phyloP scores from a whole-genome alignment of 2,113 vertebrate genomes.

The Plecotus auritus region DNA sequence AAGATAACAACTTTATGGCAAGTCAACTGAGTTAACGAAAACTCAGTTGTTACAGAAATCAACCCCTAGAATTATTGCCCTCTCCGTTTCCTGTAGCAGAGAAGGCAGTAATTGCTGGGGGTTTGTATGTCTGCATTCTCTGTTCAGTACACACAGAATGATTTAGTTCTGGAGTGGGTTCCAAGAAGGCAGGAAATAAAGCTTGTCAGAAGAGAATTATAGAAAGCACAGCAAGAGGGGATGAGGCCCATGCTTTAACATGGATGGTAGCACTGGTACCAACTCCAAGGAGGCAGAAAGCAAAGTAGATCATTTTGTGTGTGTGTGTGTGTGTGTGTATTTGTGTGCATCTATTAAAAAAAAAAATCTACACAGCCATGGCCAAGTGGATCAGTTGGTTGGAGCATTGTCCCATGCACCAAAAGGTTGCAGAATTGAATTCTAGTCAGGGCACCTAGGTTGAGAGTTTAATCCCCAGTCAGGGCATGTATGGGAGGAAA shows the following conservation, averaged over 20 bases:
- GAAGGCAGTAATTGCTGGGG: neutral
- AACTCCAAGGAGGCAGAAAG: neutral
- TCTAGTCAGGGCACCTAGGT: neutral
- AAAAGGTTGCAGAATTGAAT: neutral
- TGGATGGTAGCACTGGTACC: neutral
- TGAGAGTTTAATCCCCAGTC: neutral
- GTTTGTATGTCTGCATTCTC: neutral
- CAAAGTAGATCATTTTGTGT: neutral
- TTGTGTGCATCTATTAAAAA: neutral
- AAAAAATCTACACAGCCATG: neutral
- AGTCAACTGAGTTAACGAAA: slow-evolving; percentile 9
- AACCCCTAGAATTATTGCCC: neutral
- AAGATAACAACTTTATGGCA: neutral
- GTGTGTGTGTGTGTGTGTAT: neutral
- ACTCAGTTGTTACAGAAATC: neutral
- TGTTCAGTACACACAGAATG: neutral
- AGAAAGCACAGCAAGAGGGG: neutral
- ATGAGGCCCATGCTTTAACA: neutral
- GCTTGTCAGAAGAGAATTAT: neutral
- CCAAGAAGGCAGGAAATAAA: neutral
- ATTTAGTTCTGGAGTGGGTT: neutral
- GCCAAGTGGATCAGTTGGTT: neutral
- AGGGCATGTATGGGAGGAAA: neutral
- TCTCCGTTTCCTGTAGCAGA: neutral
- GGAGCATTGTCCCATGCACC: neutral